phyloP scores from a whole-genome alignment of 1,140 invertebrate species.

The Dinoponera quadriceps region DNA sequence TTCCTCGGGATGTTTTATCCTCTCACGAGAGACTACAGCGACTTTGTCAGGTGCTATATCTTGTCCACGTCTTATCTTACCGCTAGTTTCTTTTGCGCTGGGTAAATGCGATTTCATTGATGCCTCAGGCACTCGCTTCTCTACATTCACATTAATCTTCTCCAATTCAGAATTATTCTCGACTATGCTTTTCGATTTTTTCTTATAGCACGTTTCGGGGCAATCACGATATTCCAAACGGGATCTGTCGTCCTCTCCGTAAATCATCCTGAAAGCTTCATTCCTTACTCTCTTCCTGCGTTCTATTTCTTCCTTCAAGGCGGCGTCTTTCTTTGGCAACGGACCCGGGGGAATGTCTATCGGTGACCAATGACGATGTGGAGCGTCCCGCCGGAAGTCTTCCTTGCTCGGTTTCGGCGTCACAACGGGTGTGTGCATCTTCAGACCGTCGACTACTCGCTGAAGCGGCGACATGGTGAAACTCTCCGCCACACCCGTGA shows the following conservation, averaged over 20 bases:
- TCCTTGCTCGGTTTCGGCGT: slow-evolving; percentile 71
- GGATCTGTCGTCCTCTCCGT: slow-evolving; percentile 4
- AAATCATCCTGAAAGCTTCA: slow-evolving; percentile 55
- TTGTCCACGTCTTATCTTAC: neutral
- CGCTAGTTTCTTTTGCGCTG: neutral
- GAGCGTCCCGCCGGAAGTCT: slow-evolving; percentile 32
- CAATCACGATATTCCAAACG: neutral
- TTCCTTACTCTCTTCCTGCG: slow-evolving; percentile 18
- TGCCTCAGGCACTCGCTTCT: too few species aligned
- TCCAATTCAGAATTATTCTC: neutral
- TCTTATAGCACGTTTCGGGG: neutral
- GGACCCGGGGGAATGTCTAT: slow-evolving; percentile 53
- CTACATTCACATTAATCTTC: neutral
- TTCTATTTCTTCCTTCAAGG: slow-evolving; percentile 35
- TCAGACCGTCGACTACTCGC: slow-evolving; percentile 69
- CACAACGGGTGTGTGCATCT: slow-evolving; percentile 72
- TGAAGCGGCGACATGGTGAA: slow-evolving; percentile 54
- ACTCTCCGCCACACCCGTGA: slow-evolving; percentile 63
- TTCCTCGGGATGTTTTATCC: slow-evolving; percentile 2
- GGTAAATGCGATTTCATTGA: neutral
- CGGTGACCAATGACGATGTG: slow-evolving; percentile 70
- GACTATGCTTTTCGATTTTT: neutral
- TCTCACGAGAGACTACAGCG: neutral
- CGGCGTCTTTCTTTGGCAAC: slow-evolving; percentile 18
- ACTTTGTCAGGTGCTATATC: neutral